phyloP scores from a whole-genome alignment of 1,140 invertebrate genomes.

The Carposina sasakii region DNA sequence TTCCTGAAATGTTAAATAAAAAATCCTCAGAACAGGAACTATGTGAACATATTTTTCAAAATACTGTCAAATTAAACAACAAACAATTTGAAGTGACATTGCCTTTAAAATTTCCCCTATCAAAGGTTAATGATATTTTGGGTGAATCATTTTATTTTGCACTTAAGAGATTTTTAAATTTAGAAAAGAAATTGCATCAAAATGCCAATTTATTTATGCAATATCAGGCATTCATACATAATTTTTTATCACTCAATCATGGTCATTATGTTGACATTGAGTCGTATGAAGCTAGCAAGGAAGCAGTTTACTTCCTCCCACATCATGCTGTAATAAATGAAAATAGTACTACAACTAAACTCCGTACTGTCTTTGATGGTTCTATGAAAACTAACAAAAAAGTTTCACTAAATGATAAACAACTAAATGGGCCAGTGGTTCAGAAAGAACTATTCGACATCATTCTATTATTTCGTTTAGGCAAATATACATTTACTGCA shows the following conservation, averaged over 20 bases:
- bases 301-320: neutral
- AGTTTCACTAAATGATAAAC: conserved; percentile 5
- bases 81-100: conserved; percentile 16
- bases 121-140: conserved; percentile 6
- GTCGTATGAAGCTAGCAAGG: neutral
- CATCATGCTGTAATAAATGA: conserved; percentile 1
- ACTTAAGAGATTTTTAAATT: conserved; percentile 10
- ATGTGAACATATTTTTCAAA: conserved; percentile 5
- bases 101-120: conserved; percentile 7
- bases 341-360: neutral
- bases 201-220: conserved; percentile 1
- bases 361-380: conserved; percentile 1
- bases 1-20: conserved; percentile 9
- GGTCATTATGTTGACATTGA: neutral
- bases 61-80: conserved; percentile 5
- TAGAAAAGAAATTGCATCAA: conserved; percentile 12
- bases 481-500: neutral
- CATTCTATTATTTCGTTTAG: neutral
- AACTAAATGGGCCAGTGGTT: neutral
- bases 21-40: neutral
- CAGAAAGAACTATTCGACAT: conserved; percentile 5
- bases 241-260: conserved; percentile 10
- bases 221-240: conserved; percentile 11
- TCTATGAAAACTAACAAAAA: conserved; percentile 5
- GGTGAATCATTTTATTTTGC: conserved; percentile 12